Evolutionary conservation across 2,888 invertebrate species (phyloP).

Genomic region (Disparrhopalites patrizii): DNA sequence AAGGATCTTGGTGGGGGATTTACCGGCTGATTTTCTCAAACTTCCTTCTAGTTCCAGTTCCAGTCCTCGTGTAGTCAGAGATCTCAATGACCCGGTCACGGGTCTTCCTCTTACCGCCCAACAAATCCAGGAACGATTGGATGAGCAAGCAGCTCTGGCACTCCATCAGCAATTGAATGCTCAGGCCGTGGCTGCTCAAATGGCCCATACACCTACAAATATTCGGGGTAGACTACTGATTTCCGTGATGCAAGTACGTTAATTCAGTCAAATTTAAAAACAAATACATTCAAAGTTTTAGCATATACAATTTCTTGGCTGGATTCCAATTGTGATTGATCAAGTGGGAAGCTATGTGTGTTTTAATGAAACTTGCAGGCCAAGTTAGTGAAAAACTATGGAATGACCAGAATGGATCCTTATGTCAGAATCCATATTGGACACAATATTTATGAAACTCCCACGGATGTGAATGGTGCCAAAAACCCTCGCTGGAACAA

Average conservation of each 20-base stretch:
- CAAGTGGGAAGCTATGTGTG: neutral
- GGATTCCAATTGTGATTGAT: neutral
- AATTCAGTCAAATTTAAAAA: neutral
- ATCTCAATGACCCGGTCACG: constrained; percentile 38
- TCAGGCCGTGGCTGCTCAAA: constrained; percentile 28
- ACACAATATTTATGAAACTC: constrained; percentile 92
- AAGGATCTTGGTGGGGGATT: constrained; percentile 68
- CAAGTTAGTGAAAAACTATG: constrained; percentile 90
- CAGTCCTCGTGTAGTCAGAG: constrained; percentile 18
- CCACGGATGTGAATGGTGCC: constrained; percentile 89
- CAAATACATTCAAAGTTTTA: too few species aligned
- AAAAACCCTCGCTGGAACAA: constrained; percentile 96
- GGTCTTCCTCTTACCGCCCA: constrained; percentile 51
- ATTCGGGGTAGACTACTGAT: constrained; percentile 71
- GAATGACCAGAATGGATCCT: constrained; percentile 92
- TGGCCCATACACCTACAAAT: constrained; percentile 51
- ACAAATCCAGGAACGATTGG: constrained; percentile 68
- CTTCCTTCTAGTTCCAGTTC: constrained; percentile 51
- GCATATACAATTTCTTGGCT: too few species aligned
- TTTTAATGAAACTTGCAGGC: constrained; percentile 56
- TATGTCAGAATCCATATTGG: constrained; percentile 89
- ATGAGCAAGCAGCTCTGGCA: constrained; percentile 68
- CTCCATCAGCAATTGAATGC: constrained; percentile 46
- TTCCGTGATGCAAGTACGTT: constrained; percentile 70
- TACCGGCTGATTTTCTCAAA: constrained; percentile 72